Evolutionary conservation across 2,797 vertebrate genomes (phyloP).

Genomic region (Streptopelia turtur): DNA sequence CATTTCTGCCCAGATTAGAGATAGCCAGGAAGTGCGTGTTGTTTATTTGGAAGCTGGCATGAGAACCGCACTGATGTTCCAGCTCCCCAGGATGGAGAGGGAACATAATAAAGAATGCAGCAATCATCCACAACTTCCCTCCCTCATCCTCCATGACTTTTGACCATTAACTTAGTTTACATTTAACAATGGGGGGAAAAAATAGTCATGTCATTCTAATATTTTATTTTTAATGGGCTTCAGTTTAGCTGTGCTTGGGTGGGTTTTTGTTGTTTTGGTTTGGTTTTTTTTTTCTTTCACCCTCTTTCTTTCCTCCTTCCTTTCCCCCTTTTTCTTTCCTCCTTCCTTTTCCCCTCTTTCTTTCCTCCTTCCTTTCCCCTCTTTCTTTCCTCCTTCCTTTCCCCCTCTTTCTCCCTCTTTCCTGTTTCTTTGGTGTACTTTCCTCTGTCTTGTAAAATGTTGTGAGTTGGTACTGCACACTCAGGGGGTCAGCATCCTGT

Average conservation of each 20-base stretch:
- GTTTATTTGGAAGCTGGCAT: conserved; percentile 61
- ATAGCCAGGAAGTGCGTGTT: conserved; percentile 69
- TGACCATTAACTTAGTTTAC: conserved; percentile 50
- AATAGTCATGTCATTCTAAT: conserved; percentile 20
- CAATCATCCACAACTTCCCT: conserved; percentile 25
- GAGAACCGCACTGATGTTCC: conserved; percentile 46
- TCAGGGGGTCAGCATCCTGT: conserved; percentile 42
- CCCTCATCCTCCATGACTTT: neutral
- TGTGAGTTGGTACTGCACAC: neutral
- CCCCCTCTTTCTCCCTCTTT: neutral
- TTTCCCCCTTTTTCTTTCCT: too few relatives aligned
- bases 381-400: too few relatives aligned
- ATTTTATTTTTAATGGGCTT: conserved; percentile 25
- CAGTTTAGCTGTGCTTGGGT: neutral
- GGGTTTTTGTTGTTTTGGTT: neutral
- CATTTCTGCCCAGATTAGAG: conserved; percentile 66
- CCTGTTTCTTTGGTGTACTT: neutral
- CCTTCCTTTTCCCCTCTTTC: too few relatives aligned
- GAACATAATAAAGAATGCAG: conserved; percentile 20
- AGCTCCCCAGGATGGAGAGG: neutral
- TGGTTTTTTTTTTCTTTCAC: neutral
- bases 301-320: too few relatives aligned
- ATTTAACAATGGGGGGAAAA: conserved; percentile 57
- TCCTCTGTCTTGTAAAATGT: neutral
- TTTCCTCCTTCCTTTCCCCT: too few relatives aligned